Evolutionary conservation across 2,113 vertebrate genomes (phyloP).

Genomic region (Origma solitaria): DNA sequence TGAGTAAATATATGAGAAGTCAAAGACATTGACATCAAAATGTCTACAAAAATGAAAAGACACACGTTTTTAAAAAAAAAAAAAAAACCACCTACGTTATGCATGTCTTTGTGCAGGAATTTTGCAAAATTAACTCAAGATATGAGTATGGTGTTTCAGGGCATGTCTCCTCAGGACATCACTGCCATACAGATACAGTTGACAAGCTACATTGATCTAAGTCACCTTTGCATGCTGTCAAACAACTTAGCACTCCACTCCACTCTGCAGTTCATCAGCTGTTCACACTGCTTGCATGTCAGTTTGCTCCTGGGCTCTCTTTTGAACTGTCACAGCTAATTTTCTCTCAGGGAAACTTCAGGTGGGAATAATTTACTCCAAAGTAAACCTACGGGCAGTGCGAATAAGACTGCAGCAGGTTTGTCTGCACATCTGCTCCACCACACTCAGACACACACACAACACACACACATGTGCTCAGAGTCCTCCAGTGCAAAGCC

Average conservation of each 20-base stretch:
- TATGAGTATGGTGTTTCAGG: background rate
- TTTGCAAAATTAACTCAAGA: background rate
- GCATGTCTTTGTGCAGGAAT: background rate
- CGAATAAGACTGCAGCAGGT: background rate
- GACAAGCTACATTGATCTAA: background rate
- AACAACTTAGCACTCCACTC: background rate
- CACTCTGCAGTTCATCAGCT: background rate
- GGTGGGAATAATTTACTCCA: background rate
- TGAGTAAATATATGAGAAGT: background rate
- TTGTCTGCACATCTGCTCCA: background rate
- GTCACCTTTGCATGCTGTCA: slow-evolving; percentile 10
- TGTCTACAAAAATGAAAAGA: background rate
- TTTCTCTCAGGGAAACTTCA: background rate
- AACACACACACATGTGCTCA: too few relatives aligned
- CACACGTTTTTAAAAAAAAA: background rate
- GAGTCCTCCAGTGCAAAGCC: background rate
- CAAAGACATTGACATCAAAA: background rate
- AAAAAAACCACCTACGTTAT: background rate
- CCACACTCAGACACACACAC: background rate
- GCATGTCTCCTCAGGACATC: background rate
- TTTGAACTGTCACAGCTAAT: background rate
- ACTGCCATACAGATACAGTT: background rate
- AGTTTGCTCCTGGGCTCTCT: background rate
- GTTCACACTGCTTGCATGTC: background rate
- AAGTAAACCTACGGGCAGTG: background rate